These are phyloP conservation scores for Sarcophaga carnaria DNA, from an alignment of 2,888 invertebrate genomes.

Conservation along the genomic window DNA sequence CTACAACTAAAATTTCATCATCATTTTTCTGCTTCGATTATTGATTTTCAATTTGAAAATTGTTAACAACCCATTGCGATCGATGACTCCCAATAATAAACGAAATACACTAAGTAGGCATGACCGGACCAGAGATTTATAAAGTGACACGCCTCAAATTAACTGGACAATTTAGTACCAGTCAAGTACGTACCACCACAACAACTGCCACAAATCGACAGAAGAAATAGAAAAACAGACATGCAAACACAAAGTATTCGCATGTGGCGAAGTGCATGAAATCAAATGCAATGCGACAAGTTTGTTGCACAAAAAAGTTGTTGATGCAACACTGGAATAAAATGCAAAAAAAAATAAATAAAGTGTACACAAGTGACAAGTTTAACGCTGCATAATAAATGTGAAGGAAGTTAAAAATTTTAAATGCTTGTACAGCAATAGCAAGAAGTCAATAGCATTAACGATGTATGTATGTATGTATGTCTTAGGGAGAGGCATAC, in stretches of 20 bases:
- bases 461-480: too few relatives aligned
- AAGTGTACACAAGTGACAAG: conserved; percentile 60
- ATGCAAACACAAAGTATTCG: conserved; percentile 9
- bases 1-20: conserved; percentile 51
- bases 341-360: not conserved
- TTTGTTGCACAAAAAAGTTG: conserved; percentile 50
- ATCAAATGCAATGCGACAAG: conserved; percentile 59
- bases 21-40: conserved; percentile 52
- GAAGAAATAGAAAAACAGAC: not conserved
- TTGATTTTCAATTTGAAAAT: conserved; percentile 61
- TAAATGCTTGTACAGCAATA: not conserved
- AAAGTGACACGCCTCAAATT: conserved; percentile 77
- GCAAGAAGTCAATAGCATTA: conserved; percentile 51
- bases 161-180: conserved; percentile 72
- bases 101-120: conserved; percentile 55
- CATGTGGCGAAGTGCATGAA: conserved; percentile 42
- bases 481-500: too few relatives aligned
- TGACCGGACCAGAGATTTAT: conserved; percentile 62
- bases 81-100: conserved; percentile 32
- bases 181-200: conserved; percentile 32
- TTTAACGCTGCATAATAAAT: conserved; percentile 64
- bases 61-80: conserved; percentile 56
- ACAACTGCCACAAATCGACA: conserved; percentile 7
- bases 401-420: conserved; percentile 25
- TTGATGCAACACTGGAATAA: conserved; percentile 28